These are phyloP conservation scores for Mormyrus proboscirostris DNA, from an alignment of 2,797 vertebrate species.

Conservation along the genomic window DNA sequence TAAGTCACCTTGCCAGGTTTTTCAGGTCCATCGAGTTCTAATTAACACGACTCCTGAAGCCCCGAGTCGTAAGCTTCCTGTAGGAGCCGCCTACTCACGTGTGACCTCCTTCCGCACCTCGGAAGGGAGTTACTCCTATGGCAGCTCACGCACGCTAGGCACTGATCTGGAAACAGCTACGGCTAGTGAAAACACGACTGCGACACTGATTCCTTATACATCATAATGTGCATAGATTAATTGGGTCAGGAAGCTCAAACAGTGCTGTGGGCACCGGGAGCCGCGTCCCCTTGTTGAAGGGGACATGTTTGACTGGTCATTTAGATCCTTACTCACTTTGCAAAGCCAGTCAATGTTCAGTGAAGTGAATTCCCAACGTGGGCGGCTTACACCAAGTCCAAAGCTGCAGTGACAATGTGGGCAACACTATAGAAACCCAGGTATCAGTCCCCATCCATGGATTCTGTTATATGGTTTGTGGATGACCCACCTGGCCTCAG, in stretches of 20 bases:
- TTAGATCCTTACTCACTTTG: neutral
- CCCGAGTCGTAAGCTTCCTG: neutral
- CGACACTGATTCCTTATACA: neutral
- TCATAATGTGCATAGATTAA: neutral
- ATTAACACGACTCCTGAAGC: neutral
- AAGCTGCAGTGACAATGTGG: neutral
- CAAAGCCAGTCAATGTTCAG: neutral
- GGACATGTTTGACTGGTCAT: neutral
- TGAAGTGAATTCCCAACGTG: neutral
- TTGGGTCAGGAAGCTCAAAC: neutral
- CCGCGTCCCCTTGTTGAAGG: neutral
- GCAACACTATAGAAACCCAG: neutral
- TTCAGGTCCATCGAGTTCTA: neutral
- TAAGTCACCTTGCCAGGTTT: slow-evolving; percentile 6
- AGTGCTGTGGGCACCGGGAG: neutral
- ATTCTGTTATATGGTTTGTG: neutral
- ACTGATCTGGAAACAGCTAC: neutral
- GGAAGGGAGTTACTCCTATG: neutral
- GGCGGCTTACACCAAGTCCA: neutral
- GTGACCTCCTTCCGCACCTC: neutral
- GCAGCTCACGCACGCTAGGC: neutral
- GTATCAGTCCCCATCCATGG: neutral
- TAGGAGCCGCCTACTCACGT: neutral
- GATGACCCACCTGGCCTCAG: neutral
- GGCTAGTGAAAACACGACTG: neutral